Percentiles rank a stretch among this genome's conserved stretches.
phyloP scores from a whole-genome alignment of 2,797 vertebrate genomes.

The Nyctibius grandis region DNA sequence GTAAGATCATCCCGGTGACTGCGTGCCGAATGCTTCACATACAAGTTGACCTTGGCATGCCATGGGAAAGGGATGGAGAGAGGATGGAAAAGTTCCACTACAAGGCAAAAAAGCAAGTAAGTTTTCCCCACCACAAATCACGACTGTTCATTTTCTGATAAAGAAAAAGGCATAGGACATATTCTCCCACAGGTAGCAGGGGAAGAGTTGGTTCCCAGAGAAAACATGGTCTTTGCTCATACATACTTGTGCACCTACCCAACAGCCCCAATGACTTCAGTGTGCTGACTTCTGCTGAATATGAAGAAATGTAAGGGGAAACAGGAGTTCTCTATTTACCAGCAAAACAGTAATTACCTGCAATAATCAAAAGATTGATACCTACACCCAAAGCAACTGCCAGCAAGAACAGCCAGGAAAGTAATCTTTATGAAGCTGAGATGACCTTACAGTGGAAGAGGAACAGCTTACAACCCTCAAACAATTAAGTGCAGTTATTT shows the following conservation, averaged over 20 bases:
- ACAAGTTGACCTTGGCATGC: slow-evolving; percentile 66
- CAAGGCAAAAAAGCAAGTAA: background rate
- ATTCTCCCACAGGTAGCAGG: background rate
- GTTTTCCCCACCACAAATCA: background rate
- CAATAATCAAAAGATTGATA: background rate
- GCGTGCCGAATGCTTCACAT: slow-evolving; percentile 62
- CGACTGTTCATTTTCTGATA: background rate
- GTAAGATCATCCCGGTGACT: slow-evolving; percentile 64
- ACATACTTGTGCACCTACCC: background rate
- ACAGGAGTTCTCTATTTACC: background rate
- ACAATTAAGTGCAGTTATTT: background rate
- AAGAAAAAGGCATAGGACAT: background rate
- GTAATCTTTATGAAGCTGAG: background rate
- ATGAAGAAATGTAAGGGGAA: background rate
- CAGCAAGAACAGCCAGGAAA: background rate
- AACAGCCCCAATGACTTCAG: background rate
- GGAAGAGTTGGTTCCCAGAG: background rate
- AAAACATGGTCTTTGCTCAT: background rate
- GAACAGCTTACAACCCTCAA: background rate
- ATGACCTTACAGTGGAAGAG: background rate
- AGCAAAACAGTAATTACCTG: background rate
- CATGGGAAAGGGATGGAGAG: slow-evolving; percentile 58
- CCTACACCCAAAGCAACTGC: background rate
- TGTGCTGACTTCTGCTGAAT: background rate
- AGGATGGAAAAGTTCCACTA: slow-evolving; percentile 72